Evolutionary conservation across 2,797 vertebrate genomes (phyloP).

Genomic region (Gambusia yucatana): DNA sequence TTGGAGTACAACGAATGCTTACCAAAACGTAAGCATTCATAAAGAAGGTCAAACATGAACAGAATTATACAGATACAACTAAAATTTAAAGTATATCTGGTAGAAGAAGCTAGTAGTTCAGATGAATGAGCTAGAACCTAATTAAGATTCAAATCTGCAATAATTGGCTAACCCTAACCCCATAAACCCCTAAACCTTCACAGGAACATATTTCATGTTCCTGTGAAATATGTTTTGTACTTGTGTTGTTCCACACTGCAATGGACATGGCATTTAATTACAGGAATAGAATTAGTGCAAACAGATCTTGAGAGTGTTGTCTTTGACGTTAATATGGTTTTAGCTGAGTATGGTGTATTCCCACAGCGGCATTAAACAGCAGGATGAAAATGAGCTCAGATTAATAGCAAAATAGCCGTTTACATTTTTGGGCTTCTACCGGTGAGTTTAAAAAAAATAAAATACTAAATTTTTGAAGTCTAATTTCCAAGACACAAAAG

Average conservation of each 20-base stretch:
- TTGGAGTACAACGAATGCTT: not conserved
- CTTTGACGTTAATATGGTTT: slow-evolving; percentile 38
- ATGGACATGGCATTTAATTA: slow-evolving; percentile 31
- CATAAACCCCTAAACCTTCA: not conserved
- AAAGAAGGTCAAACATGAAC: not conserved
- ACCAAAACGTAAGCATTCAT: not conserved
- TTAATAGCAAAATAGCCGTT: slow-evolving; percentile 29
- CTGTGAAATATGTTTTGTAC: not conserved
- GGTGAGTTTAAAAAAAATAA: not conserved
- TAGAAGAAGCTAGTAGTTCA: slow-evolving; percentile 29
- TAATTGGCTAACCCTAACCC: not conserved
- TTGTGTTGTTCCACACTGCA: slow-evolving; percentile 19
- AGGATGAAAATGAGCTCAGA: slow-evolving; percentile 37
- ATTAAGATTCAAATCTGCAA: slow-evolving; percentile 28
- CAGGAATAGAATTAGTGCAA: slow-evolving; percentile 18
- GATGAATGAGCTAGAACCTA: slow-evolving; percentile 43
- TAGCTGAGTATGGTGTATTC: slow-evolving; percentile 13
- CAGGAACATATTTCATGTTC: not conserved
- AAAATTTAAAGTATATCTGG: slow-evolving; percentile 32
- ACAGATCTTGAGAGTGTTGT: slow-evolving; percentile 21
- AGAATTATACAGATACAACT: not conserved
- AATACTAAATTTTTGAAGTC: too few species aligned
- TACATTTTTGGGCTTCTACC: not conserved
- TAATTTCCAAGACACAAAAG: not conserved
- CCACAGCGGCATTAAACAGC: slow-evolving; percentile 28